A percentile compares a stretch with the other conserved stretches of the same genome.
Evolutionary conservation across 2,113 vertebrate species (phyloP).

Genomic region (Pteruthius melanotis): DNA sequence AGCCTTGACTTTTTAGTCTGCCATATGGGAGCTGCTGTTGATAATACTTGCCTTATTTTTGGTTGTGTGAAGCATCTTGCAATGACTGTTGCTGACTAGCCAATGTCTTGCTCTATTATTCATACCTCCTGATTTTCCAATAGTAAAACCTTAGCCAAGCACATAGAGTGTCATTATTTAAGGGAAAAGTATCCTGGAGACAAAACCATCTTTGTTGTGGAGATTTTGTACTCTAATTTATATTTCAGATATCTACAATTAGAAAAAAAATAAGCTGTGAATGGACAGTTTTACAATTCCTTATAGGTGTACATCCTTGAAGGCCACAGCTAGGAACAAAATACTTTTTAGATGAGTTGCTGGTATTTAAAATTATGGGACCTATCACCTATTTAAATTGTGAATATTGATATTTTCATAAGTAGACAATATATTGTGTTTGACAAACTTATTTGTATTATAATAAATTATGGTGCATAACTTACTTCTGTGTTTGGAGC

Average conservation of each 20-base stretch:
- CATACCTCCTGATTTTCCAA: not conserved
- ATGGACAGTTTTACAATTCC: slow-evolving; percentile 28
- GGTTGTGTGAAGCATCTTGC: slow-evolving; percentile 33
- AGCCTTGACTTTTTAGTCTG: slow-evolving; percentile 56
- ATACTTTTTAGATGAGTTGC: slow-evolving; percentile 29
- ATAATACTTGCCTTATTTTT: slow-evolving; percentile 46
- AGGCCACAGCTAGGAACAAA: slow-evolving; percentile 50
- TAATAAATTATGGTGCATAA: slow-evolving; percentile 75
- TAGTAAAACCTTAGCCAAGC: not conserved
- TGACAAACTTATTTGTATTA: slow-evolving; percentile 73
- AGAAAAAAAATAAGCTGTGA: slow-evolving; percentile 49
- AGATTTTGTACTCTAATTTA: slow-evolving; percentile 30
- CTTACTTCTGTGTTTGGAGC: not conserved
- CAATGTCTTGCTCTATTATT: slow-evolving; percentile 16
- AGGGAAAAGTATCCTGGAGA: not conserved
- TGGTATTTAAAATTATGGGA: slow-evolving; percentile 34
- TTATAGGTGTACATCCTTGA: not conserved
- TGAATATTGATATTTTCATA: slow-evolving; percentile 76
- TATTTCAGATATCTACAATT: slow-evolving; percentile 6
- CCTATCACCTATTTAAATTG: slow-evolving; percentile 53
- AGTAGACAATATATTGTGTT: slow-evolving; percentile 73
- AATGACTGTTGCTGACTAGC: slow-evolving; percentile 56
- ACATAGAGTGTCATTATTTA: slow-evolving; percentile 4
- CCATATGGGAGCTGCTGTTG: slow-evolving; percentile 51
- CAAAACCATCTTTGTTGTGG: slow-evolving; percentile 11